Conservation (phyloP, 2,888 invertebrate species). For the Aquatica leii region DNA sequence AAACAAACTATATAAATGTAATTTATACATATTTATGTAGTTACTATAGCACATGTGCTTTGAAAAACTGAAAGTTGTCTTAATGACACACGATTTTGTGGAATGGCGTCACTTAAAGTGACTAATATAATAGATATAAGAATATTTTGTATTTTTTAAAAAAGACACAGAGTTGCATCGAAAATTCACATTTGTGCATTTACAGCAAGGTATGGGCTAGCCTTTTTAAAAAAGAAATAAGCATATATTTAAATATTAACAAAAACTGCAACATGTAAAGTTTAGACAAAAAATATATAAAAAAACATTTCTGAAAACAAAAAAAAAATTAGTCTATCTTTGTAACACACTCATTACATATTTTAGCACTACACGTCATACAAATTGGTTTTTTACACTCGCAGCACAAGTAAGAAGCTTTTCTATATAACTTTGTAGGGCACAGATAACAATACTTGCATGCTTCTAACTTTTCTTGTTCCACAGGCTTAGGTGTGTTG, state of each 20-base stretch:
- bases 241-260: background rate
- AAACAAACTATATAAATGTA: too few species aligned
- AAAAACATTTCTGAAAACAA: background rate
- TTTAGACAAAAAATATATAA: background rate
- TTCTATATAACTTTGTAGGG: background rate
- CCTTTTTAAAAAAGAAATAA: background rate
- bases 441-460: background rate
- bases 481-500: background rate
- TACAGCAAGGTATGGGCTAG: background rate
- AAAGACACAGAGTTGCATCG: too few species aligned
- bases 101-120: too few species aligned
- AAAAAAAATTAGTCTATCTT: background rate
- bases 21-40: too few species aligned
- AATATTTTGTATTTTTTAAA: too few species aligned
- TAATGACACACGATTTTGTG: too few species aligned
- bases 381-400: background rate
- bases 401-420: background rate
- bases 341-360: background rate
- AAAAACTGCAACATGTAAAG: background rate
- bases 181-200: too few species aligned
- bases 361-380: background rate
- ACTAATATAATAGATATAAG: too few species aligned
- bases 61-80: too few species aligned
- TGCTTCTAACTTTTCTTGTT: background rate
- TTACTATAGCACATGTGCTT: too few species aligned